phyloP scores from a whole-genome alignment of 2,888 invertebrate genomes.

The Drosophila aldrichi region DNA sequence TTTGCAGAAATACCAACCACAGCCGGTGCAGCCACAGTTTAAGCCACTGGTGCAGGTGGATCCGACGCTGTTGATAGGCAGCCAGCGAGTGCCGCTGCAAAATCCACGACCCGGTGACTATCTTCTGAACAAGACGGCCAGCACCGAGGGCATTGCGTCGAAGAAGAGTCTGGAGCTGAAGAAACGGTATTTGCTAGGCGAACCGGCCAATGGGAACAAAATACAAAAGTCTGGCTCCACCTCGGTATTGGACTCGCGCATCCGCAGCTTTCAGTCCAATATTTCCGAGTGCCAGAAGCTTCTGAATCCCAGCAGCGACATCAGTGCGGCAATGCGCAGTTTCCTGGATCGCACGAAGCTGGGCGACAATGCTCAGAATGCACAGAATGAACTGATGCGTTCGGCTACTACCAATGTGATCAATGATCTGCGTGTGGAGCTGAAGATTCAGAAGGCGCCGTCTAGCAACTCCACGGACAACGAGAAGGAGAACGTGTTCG shows the following conservation, averaged over 20 bases:
- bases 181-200: constrained; percentile 92
- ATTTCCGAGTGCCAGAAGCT: constrained; percentile 96
- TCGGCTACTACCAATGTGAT: constrained; percentile 80
- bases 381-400: constrained; percentile 71
- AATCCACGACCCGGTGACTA: constrained; percentile 90
- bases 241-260: constrained; percentile 93
- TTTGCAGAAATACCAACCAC: constrained; percentile 78
- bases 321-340: constrained; percentile 90
- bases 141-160: constrained; percentile 94
- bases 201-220: constrained; percentile 88
- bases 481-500: constrained; percentile 85
- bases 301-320: constrained; percentile 91
- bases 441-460: constrained; percentile 82
- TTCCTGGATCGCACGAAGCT: constrained; percentile 86
- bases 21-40: constrained; percentile 83
- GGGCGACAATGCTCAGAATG: constrained; percentile 60
- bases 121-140: constrained; percentile 92
- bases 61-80: constrained; percentile 83
- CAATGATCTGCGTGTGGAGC: constrained; percentile 82
- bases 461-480: constrained; percentile 81
- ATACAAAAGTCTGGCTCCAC: constrained; percentile 94
- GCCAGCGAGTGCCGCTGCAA: constrained; percentile 85
- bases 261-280: constrained; percentile 93
- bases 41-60: constrained; percentile 85
- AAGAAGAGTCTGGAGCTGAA: constrained; percentile 95